Base-by-base conservation (phyloP, 1,140 invertebrate species). In the Drosophila micromelanica region DNA sequence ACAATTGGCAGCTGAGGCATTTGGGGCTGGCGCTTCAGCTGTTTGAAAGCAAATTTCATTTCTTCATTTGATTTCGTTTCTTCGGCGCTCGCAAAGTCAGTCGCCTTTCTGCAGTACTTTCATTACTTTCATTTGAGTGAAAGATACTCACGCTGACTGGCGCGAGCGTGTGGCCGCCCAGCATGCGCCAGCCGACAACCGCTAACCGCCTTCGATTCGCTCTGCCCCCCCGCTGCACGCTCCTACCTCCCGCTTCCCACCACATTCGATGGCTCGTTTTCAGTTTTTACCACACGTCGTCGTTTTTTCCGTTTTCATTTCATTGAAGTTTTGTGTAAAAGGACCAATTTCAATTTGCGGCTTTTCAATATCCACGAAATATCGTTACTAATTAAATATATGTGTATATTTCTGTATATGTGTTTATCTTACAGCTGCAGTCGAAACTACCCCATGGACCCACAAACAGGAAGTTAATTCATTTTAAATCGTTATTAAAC, bases 61-160 rank as follows among this genome's bases (percentile, higher is more conserved):
- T 89, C 79, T 89, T 89, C 85, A 89, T 90, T 87, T 90, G 84
- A 89, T 87, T 87, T 87, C 73, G 71, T 87, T 84, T 84, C 45
- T 71, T 71, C 57, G 51, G 40, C 62, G 13, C 17, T 38, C 57
- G 17, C 51, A 37, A 27, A 40, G 43, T 70, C 67, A 43, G 35
- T 20, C 55, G 61, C 37, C 55, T 60, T 59, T 52, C 65, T 63
- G 69, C 42, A 54, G 56, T 89, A 89, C 84, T 89, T 89, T 89
- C 84, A 84, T 89, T 89, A 87, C 84, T 87, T 87, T 87, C 84
- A 87, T 87, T 89, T 76, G 73, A 89, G 84, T 87, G 84, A 87
- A 87, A 87, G 84, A 87, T 79, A 89, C 79, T 76, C 79, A 67
- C 64, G 62, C 70, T 67, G 60, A 40, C 35, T 57, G 32, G 69